These are phyloP conservation scores for Micromys minutus DNA, from an alignment of 2,113 vertebrate genomes.

Conservation along the genomic window DNA sequence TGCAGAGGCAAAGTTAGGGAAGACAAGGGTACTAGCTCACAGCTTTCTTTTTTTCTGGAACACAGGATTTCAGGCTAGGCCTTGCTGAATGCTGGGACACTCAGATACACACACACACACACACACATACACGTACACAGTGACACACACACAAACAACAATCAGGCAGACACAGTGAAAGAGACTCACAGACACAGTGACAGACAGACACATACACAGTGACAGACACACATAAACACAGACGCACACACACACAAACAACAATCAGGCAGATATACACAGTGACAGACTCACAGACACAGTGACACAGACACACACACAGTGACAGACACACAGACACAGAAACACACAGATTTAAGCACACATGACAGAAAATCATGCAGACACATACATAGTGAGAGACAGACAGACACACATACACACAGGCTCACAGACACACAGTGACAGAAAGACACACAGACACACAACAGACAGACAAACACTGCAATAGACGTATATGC, in stretches of 20 bases:
- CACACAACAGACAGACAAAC: neutral
- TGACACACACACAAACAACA: neutral
- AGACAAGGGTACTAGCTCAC: neutral
- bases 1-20: neutral
- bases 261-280: too few relatives aligned
- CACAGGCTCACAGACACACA: neutral
- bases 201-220: neutral
- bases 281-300: neutral
- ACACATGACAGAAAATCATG: neutral
- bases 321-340: neutral
- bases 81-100: neutral
- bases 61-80: constrained; percentile 6
- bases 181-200: neutral
- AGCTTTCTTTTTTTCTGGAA: fast-evolving
- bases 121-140: neutral
- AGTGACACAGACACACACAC: neutral
- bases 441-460: neutral
- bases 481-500: neutral
- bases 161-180: neutral
- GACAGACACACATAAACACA: neutral
- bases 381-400: neutral
- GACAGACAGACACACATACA: neutral
- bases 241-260: too few relatives aligned
- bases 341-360: neutral
- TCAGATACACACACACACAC: fast-evolving